Base-by-base conservation (phyloP, 53 echinoderm and acorn worm genomes). In the Paracentrotus lividus region DNA sequence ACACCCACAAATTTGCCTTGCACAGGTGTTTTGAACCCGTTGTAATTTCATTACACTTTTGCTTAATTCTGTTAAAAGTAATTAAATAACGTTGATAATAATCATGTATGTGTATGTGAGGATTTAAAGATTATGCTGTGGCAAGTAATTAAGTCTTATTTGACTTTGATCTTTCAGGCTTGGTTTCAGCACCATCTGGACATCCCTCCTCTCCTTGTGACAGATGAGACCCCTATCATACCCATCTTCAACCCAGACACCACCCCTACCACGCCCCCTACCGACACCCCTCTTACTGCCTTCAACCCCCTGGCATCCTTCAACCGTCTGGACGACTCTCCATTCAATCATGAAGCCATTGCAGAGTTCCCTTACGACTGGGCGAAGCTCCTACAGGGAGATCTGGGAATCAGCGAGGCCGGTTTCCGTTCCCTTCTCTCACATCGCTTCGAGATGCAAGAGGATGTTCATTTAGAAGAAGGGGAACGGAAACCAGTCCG, bases 361-460 rank as follows among this genome's bases (percentile, higher is more conserved):
- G 94, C 96, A 15, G 96, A 96, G 20, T 96, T 96, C 65, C 86
- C 94, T 42, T 93, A 93, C 56, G 93, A 99, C 86, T 99, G 97
- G 97, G 89, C 95, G 52, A 88, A 92, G 66, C 91, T 99, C 24
- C 94, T 99, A n/a, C 96, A 95, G 96, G 94, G 94, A 40, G 96
- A 97, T 49, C 87, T 99, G 44, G 99, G 99, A 43, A 96, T 99
- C 84, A 97, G 96, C 33, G 95, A 96, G 90, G 92, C 96, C 13
- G 96, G 96, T 52, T 99, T 99, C 93, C 96, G 96, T 36, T 94
- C 94, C 34, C 90, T 97, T 51, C 95, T 99, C 60, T 99, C 97
- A 0, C 96, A 97, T 84, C 99, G 99, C 16, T 96, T 95, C 55
- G 99, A 99, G 88, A 99, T 99, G 99, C 97, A 97, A 92, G 96